Conservation (phyloP, 2,888 invertebrate species). For the Steromphala cineraria region DNA sequence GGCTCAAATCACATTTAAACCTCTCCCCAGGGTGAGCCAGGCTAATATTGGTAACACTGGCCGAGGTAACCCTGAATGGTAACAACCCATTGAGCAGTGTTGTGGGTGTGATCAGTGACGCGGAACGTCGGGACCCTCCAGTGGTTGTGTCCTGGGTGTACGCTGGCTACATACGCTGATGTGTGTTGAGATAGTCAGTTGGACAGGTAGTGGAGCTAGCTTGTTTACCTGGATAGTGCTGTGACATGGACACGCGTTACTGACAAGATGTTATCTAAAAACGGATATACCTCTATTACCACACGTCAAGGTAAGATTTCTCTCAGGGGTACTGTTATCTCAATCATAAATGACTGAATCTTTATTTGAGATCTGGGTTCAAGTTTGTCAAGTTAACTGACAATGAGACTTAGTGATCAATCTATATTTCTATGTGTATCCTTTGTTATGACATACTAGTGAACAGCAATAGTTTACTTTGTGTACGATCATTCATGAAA, state of each 20-base stretch:
- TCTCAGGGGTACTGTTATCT: not conserved
- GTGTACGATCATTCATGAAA: too few species aligned
- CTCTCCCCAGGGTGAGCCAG: not conserved
- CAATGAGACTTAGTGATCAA: too few species aligned
- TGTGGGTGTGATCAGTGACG: not conserved
- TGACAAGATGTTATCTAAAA: not conserved
- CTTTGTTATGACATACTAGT: too few species aligned
- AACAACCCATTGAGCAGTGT: not conserved
- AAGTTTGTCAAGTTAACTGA: too few species aligned
- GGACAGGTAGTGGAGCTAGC: too few species aligned
- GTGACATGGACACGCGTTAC: not conserved
- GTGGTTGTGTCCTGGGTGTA: not conserved
- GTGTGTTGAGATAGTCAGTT: too few species aligned
- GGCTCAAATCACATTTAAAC: not conserved
- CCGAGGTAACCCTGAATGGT: not conserved
- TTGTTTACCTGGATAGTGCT: too few species aligned
- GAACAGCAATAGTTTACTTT: too few species aligned
- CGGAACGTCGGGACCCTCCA: not conserved
- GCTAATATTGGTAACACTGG: not conserved
- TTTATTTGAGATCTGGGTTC: too few species aligned
- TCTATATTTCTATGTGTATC: too few species aligned
- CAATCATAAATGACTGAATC: not conserved
- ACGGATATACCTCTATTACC: not conserved
- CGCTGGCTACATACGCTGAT: too few species aligned
- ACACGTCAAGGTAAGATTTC: not conserved